Percentiles rank a stretch among this genome's conserved stretches.
These are phyloP conservation scores for Trichosurus vulpecula DNA, from an alignment of 2,797 vertebrate species.

Conservation along the genomic window DNA sequence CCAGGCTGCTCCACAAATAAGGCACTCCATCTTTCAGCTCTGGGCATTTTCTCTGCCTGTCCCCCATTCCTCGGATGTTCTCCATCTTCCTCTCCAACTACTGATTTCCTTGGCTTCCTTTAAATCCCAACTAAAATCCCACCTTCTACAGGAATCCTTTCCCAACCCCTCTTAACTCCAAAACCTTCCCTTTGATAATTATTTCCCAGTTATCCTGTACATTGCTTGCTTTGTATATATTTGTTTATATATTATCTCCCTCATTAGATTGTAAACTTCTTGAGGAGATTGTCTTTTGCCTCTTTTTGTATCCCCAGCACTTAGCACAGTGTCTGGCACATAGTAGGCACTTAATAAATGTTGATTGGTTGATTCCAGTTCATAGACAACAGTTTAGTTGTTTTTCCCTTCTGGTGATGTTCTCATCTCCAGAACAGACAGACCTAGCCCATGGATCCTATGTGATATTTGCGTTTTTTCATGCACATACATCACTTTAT, in stretches of 20 bases:
- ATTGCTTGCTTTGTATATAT: background rate
- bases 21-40: background rate
- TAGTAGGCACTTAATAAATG: background rate
- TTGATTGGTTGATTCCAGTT: background rate
- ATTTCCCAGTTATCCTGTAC: background rate
- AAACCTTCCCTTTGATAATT: background rate
- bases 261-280: background rate
- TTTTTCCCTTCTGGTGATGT: background rate
- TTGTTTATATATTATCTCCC: background rate
- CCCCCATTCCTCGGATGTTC: background rate
- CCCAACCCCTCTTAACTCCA: background rate
- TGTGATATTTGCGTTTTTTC: background rate
- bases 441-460: background rate
- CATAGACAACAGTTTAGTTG: background rate
- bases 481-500: background rate
- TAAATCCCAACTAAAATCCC: background rate
- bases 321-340: too few relatives aligned
- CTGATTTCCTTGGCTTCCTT: background rate
- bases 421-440: background rate
- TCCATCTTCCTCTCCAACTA: background rate
- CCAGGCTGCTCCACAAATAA: background rate
- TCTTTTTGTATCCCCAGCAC: background rate
- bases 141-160: background rate
- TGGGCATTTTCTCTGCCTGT: background rate
- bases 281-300: background rate